A percentile compares a stretch with the other conserved stretches of the same genome.
Conservation (phyloP, 2,888 invertebrate species). For the Volucella inanis region DNA sequence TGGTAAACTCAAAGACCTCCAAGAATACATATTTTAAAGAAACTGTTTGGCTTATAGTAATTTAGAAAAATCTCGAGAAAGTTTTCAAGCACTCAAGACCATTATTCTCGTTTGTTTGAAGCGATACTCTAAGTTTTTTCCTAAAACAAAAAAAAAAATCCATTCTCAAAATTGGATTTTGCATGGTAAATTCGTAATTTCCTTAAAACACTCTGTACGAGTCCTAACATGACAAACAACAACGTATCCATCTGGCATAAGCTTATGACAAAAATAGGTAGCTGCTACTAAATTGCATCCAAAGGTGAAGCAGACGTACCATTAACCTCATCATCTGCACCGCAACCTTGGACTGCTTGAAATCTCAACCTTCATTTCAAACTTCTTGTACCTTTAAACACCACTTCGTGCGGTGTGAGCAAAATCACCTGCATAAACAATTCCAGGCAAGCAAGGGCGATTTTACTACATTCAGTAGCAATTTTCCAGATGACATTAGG, state of each 20-base stretch:
- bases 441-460: slow-evolving; percentile 5
- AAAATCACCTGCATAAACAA: slow-evolving; percentile 3
- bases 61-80: too few relatives aligned
- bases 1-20: too few relatives aligned
- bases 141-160: slow-evolving; percentile 18
- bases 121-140: neutral
- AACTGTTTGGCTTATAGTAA: too few relatives aligned
- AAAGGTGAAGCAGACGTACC: slow-evolving; percentile 12
- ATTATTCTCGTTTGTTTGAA: too few relatives aligned
- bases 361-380: too few relatives aligned
- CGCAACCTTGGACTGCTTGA: neutral
- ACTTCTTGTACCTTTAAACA: too few relatives aligned
- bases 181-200: slow-evolving; percentile 20
- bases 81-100: too few relatives aligned
- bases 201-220: slow-evolving; percentile 13
- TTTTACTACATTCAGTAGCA: slow-evolving; percentile 42
- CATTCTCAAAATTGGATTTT: slow-evolving; percentile 47
- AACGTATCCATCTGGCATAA: slow-evolving; percentile 23
- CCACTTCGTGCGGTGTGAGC: too few relatives aligned
- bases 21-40: too few relatives aligned
- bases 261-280: slow-evolving; percentile 15
- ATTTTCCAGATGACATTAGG: slow-evolving; percentile 57
- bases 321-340: slow-evolving; percentile 19
- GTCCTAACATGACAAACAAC: slow-evolving; percentile 33
- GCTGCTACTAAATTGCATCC: slow-evolving; percentile 7